Evolutionary conservation across 64 coral and sea anemone species (phyloP).

Genomic region (Montipora efflorescens): DNA sequence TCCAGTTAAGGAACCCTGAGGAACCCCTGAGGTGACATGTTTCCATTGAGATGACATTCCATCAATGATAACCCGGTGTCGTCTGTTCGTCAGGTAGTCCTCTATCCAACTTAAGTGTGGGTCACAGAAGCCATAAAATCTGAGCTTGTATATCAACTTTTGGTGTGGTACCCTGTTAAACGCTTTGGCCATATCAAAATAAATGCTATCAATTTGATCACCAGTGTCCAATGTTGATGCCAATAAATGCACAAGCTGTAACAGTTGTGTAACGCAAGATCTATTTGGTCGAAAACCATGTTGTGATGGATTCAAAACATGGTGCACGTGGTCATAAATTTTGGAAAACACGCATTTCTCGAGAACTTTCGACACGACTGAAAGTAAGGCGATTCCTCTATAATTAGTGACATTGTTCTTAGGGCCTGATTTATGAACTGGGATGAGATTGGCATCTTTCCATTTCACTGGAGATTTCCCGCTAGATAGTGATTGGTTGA

Average conservation of each 20-base stretch:
- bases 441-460: not conserved
- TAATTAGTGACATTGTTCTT: not conserved
- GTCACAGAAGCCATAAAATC: not conserved
- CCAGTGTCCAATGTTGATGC: too few relatives aligned
- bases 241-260: too few relatives aligned
- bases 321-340: not conserved
- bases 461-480: not conserved
- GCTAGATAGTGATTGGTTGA: not conserved
- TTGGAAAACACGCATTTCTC: not conserved
- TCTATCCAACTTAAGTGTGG: not conserved
- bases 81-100: not conserved
- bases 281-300: not conserved
- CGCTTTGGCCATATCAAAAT: not conserved
- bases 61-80: not conserved
- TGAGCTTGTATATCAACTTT: not conserved
- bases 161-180: not conserved
- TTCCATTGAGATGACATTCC: not conserved
- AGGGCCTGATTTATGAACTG: not conserved
- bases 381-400: not conserved
- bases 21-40: not conserved
- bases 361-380: not conserved
- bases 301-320: too few relatives aligned
- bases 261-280: too few relatives aligned
- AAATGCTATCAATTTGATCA: too few relatives aligned
- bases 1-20: too few relatives aligned